Base-by-base conservation (phyloP, 2,888 invertebrate genomes). In the Itoplectis maculator region DNA sequence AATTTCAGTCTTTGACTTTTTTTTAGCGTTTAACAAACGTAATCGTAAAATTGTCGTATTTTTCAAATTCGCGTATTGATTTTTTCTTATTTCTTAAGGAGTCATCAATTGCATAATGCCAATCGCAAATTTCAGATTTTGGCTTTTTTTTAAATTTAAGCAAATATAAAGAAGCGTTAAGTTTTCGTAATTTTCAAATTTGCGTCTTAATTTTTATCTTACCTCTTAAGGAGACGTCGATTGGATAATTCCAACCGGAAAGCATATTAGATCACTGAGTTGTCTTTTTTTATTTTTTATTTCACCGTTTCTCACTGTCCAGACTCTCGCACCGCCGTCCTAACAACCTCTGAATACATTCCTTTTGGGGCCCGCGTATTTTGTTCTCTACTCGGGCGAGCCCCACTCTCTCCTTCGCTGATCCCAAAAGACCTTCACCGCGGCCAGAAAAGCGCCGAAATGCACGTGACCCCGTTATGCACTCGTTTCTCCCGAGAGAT, bases 391-490 rank as follows among this genome's bases (percentile, higher is more conserved):
- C 11, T 11, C 42, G 29, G n/a, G 37, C 23, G 11, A 59, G 15
- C 69, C 76, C 69, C 77, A 77, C 69, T 77, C 77, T 69, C 29
- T 18, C 37, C 8, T 11, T 15, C 13, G 40, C 18, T 6, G n/a
- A 15, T 20, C 56, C 45, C 5, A 6, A 65, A 20, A 56, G 47
- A 59, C 42, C 40, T 68, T 66, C 18, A 11, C 9, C 54, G 18
- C n/a, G 54, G 45, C 56, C n/a, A 15, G 11, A 23, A 42, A 42
- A 20, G 8, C 51, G 68, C 6, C 15, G 20, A 51, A 47, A 66
- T 49, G 35, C 29, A 35, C 29, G 49, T 29, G 6, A 49, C n/a
- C 47, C 29, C 29, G 29, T 29, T 29, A 47, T n/a, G 40, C 13
- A 29, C 20, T 11, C 13, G 35, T n/a, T 23, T 35, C 47, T 66